A percentile compares a stretch with the other conserved stretches of the same genome.
Evolutionary conservation across 2,888 invertebrate genomes (phyloP).

Genomic region (Oligia latruncula): DNA sequence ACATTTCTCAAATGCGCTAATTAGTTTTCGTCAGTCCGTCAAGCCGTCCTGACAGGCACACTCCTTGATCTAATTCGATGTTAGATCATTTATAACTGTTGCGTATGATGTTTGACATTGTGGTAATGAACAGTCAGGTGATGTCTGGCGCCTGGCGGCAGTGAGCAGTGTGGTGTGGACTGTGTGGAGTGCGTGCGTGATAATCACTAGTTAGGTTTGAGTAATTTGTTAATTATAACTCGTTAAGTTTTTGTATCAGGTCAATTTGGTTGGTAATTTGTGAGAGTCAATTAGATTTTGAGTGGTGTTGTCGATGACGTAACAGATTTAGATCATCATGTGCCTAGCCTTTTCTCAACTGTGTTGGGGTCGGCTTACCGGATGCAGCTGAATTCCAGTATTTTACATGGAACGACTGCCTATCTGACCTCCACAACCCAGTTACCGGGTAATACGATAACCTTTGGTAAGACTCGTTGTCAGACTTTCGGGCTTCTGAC

Average conservation of each 20-base stretch:
- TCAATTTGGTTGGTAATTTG: slow-evolving; percentile 32
- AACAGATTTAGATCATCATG: background rate
- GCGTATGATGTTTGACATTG: slow-evolving; percentile 62
- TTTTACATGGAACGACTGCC: too few relatives aligned
- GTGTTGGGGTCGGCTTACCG: too few relatives aligned
- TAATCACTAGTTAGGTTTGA: slow-evolving; percentile 50
- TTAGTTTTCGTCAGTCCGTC: slow-evolving; percentile 27
- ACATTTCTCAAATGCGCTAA: slow-evolving; percentile 16
- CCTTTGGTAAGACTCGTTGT: too few relatives aligned
- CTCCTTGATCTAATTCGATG: slow-evolving; percentile 55
- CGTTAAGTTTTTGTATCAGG: slow-evolving; percentile 34
- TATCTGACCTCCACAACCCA: too few relatives aligned
- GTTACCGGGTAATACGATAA: too few relatives aligned
- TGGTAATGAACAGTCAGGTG: slow-evolving; percentile 51
- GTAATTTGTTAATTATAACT: slow-evolving; percentile 60
- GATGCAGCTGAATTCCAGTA: too few relatives aligned
- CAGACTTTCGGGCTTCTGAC: too few relatives aligned
- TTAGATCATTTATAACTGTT: slow-evolving; percentile 68
- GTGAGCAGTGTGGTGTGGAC: slow-evolving; percentile 23
- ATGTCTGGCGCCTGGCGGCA: slow-evolving; percentile 25
- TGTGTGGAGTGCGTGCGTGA: slow-evolving; percentile 42
- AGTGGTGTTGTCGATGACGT: background rate
- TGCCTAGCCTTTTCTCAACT: too few relatives aligned
- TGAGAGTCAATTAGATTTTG: slow-evolving; percentile 19
- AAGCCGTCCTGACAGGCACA: slow-evolving; percentile 30